Conservation (phyloP, 1,140 invertebrate genomes). For the Eupristina koningsbergeri region DNA sequence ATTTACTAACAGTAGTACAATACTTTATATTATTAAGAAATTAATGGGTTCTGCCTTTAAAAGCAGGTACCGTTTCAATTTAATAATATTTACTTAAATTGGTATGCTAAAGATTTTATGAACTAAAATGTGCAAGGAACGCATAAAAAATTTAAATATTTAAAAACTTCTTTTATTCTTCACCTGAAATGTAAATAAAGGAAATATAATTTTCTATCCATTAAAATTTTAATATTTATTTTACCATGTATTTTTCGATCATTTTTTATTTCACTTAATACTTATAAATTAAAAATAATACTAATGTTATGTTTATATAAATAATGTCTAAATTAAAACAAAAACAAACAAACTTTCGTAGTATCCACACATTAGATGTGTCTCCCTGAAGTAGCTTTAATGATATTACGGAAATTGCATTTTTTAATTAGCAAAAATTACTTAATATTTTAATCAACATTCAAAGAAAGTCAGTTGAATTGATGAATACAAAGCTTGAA, state of each 20-base stretch:
- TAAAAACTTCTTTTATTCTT: background rate
- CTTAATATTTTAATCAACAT: background rate
- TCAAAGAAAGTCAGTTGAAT: conserved; percentile 48
- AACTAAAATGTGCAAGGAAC: too few relatives aligned
- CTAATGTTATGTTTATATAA: background rate
- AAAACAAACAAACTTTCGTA: background rate
- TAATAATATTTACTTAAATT: too few relatives aligned
- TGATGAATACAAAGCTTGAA: background rate
- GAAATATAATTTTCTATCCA: too few relatives aligned
- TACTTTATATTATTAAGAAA: too few relatives aligned
- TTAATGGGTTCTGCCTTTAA: too few relatives aligned
- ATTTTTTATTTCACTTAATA: too few relatives aligned
- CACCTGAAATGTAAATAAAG: too few relatives aligned
- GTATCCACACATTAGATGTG: background rate
- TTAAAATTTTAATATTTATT: too few relatives aligned
- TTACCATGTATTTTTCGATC: too few relatives aligned
- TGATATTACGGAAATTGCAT: background rate
- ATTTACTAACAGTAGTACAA: too few relatives aligned
- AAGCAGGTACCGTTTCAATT: too few relatives aligned
- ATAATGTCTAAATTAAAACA: background rate
- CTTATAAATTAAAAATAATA: background rate
- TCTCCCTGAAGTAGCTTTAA: background rate
- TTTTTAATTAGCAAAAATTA: conserved; percentile 49
- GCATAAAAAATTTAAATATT: background rate
- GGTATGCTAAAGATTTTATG: too few relatives aligned